Percentiles rank a stretch among this genome's conserved stretches.
Conservation (phyloP, 2,888 invertebrate species). For the Oscheius sp. region DNA sequence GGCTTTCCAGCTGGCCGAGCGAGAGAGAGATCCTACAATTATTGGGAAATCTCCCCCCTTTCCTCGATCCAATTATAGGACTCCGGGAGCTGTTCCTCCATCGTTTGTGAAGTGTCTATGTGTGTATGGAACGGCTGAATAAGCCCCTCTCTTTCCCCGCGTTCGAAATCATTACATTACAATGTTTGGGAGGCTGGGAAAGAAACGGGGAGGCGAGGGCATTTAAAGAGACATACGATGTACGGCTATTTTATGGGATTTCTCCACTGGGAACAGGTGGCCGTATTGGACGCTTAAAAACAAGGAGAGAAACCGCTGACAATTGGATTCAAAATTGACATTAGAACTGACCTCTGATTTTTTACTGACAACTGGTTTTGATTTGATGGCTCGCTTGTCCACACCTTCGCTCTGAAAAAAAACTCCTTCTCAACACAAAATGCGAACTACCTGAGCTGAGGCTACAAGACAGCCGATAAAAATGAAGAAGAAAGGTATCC, state of each 20-base stretch:
- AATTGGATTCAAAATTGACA: neutral
- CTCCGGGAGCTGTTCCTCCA: neutral
- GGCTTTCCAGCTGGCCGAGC: neutral
- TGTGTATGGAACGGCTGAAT: no score
- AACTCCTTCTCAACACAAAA: no score
- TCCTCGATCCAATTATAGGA: neutral
- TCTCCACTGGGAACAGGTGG: conserved; percentile 1
- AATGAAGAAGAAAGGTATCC: conserved; percentile 13
- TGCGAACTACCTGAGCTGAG: neutral
- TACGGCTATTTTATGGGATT: conserved; percentile 9
- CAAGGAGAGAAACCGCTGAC: no score
- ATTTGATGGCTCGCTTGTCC: conserved; percentile 23
- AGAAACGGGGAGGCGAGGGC: neutral
- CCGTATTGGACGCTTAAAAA: no score
- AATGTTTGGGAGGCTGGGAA: neutral
- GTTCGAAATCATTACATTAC: no score
- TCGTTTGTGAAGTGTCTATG: no score
- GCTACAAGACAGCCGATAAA: conserved; percentile 13
- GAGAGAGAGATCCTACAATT: neutral
- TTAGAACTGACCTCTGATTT: conserved; percentile 24
- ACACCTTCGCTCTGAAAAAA: conserved; percentile 17
- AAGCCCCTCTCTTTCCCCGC: no score
- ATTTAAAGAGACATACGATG: neutral
- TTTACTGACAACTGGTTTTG: conserved; percentile 14
- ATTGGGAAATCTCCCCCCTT: conserved; percentile 1